Evolutionary conservation across 1,140 invertebrate genomes (phyloP), one percentile per base, ranked within the genome.

Genomic region (Vanessa tameamea): DNA sequence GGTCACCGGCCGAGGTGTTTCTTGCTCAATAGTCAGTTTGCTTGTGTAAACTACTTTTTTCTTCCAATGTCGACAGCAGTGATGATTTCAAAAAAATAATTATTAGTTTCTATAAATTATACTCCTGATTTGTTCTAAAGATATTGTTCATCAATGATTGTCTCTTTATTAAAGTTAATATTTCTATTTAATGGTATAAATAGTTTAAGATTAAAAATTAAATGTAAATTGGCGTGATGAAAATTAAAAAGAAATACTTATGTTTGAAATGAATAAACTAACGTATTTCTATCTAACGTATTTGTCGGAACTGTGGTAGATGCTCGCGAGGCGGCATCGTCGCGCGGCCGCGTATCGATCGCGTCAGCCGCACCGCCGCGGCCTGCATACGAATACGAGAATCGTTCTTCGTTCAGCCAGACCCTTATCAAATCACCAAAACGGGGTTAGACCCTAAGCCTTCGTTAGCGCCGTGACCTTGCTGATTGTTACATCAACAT

Each of bases 291-390:
- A 77, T 77, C 77, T 76, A 83, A 80, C 82, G 77, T 83, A 80
- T 84, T 87, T 86, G 78, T 82, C 78, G 79, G 79, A 80, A 76
- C 47, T 20, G 51, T 48, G 79, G 82, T 82, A 81, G 84, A 83
- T 82, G 82, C 73, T 84, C 80, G 80, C 78, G 84, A 83, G 79
- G 68, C 63, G 67, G 88, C 83, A 80, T 84, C 87, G 87, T 83
- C 88, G 88, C 88, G 90, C 88, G 88, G 88, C 87, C 89, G 88
- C 90, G 89, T 89, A 91, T 92, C 86, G 89, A 91, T 91, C 88
- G 87, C 78, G 77, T 84, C 83, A 82, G 79, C 82, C 84, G 79
- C 78, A 82, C 85, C 82, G 83, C 64, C 85, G 87, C 84, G 84
- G 83, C 85, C 84, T 89, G 90, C 89, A 91, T 90, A 89, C 89